Evolutionary conservation across 2,113 vertebrate genomes (phyloP).

Genomic region (Oryzias melastigma): DNA sequence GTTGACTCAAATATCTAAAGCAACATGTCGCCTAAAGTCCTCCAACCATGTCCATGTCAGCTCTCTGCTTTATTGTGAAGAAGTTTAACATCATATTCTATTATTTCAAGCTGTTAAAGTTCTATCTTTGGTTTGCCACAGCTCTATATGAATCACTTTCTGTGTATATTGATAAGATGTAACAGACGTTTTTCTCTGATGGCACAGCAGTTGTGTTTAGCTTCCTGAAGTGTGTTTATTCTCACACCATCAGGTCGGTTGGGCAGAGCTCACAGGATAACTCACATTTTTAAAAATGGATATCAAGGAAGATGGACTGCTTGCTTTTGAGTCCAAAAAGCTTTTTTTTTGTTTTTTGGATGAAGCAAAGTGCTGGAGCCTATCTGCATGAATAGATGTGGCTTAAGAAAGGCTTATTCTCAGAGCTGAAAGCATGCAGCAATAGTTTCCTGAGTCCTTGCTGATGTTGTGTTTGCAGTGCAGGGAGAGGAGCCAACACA

Average conservation of each 20-base stretch:
- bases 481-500: conserved; percentile 84
- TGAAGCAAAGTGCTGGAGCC: conserved; percentile 65
- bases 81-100: too few relatives aligned
- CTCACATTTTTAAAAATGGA: conserved; percentile 44
- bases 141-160: too few relatives aligned
- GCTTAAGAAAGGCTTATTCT: conserved; percentile 61
- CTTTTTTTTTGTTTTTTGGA: conserved; percentile 53
- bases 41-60: too few relatives aligned
- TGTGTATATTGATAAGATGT: too few relatives aligned
- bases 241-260: conserved; percentile 11
- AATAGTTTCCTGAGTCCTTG: conserved; percentile 42
- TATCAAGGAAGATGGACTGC: conserved; percentile 59
- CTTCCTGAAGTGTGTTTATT: conserved; percentile 19
- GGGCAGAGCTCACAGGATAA: conserved; percentile 27
- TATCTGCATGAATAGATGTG: conserved; percentile 65
- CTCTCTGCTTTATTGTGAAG: too few relatives aligned
- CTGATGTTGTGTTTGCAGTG: conserved; percentile 70
- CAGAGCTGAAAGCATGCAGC: conserved; percentile 52
- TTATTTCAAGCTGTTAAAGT: too few relatives aligned
- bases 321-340: conserved; percentile 57
- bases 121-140: too few relatives aligned
- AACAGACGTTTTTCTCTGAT: too few relatives aligned
- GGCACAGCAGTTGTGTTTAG: too few relatives aligned
- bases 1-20: too few relatives aligned
- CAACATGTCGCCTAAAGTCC: too few relatives aligned